Base-by-base conservation (phyloP, 1,140 invertebrate species). In the Teleogryllus occipitalis region DNA sequence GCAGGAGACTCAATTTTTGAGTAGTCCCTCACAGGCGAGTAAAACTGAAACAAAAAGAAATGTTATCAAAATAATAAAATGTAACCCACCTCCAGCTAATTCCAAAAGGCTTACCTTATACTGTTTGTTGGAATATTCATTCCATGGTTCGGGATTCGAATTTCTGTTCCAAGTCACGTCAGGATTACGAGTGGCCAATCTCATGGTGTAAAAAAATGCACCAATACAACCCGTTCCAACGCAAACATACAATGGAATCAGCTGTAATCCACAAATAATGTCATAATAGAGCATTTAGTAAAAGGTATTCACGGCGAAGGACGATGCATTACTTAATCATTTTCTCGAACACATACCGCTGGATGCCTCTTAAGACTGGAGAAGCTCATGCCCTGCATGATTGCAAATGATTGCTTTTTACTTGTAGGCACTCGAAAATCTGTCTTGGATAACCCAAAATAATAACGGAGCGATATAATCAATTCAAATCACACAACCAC, bases 201-300 rank as follows among this genome's bases (percentile, higher is more conserved):
- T 89, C 1, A 88, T 47, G 0, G 90, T 86, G 83, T 96, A 96
- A 8, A 82, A 80, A 0, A 86, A 80, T 2, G 93, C 90, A 8
- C 89, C 89, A 1, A 85, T 79, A 76, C 87, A 88, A 78, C 94
- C 94, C 72, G 88, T 82, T 7, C 87, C 91, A 77, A 93, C 87
- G 83, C 92, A 93, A n/a, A 91, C 88, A 84, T 92, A 95, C 78
- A 96, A 85, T 0, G 94, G 95, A 81, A 96, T 90, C 79, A 96
- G 86, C 94, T 95, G 84, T 7, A 86, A 78, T n/a, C 46, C 76
- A 27, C 18, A 74, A 18, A 49, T 79, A 15, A 74, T 27, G 8
- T 15, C 7, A 47, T 82, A 79, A 79, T 22, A 72, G 49, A n/a
- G 47, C 80, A 77, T 7, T 39, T 78, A 80, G 8, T 79, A 74